Base-by-base conservation (phyloP, 2,888 invertebrate genomes). In the Drosophila suboccidentalis region DNA sequence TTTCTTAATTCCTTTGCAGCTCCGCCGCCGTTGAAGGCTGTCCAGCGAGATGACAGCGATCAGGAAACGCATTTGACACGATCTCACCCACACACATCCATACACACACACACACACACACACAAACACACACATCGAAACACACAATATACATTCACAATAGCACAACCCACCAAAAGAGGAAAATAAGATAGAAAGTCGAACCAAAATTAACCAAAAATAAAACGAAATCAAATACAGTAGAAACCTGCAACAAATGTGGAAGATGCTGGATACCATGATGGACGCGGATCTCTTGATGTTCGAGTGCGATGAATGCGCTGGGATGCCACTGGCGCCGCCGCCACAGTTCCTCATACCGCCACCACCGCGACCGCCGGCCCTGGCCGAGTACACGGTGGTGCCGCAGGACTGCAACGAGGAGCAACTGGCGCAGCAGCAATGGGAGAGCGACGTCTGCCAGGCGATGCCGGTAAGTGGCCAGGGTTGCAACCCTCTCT, bases 401-500 rank as follows among this genome's bases (percentile, higher is more conserved):
- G 90, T 89, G 82, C 84, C 89, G 15, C 87, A 75, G 74, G 90
- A 89, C 71, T 92, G 91, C 83, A 92, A 91, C 67, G 92, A 90
- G 73, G 92, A 92, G 61, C 91, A 91, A 54, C 73, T 91, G 86
- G 87, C 91, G 39, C 75, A 90, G 22, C 90, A 91, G 77, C 91
- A 91, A 67, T 92, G 91, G 92, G 91, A 92, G 64, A 90, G 90
- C 77, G 92, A 93, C 76, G 91, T 92, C 90, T 93, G 93, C 72
- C 92, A 92, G 80, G 91, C 92, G 63, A 91, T 93, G 89, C 93
- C 93, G 91, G 93, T 93, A 71, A 92, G 93, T 91, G 13, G 22
- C 22, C n/a, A 73, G 75, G 75, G 82, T 73, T 71, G 75, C 88
- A 80, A 88, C 87, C 84, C 82, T 59, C 73, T 19, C 13, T 8